These are phyloP conservation scores for Gorilla gorilla DNA, from an alignment of 2,113 vertebrate genomes.

Conservation along the genomic window DNA sequence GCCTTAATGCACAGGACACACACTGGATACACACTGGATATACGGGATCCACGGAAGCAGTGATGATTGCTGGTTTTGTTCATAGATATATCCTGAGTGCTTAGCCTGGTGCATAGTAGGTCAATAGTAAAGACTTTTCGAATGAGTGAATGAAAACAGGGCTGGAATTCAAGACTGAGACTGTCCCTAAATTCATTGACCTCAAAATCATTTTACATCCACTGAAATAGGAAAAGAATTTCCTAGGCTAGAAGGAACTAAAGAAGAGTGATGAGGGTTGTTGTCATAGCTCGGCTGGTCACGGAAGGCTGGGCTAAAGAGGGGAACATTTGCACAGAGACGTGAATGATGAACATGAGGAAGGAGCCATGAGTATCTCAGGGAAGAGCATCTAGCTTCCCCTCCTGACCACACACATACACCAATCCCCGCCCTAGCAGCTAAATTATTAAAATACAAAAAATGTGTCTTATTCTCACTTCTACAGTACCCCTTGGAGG, in stretches of 20 bases:
- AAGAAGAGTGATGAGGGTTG: not conserved
- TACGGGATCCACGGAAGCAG: not conserved
- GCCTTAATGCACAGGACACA: not conserved
- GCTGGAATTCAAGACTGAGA: not conserved
- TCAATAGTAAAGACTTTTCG: not conserved
- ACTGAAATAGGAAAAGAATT: slow-evolving; percentile 4
- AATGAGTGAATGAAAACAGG: not conserved
- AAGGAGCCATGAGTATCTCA: not conserved
- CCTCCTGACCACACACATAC: too few relatives aligned
- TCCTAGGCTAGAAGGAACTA: not conserved
- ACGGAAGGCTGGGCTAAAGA: not conserved
- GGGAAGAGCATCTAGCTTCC: not conserved
- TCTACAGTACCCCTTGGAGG: not conserved
- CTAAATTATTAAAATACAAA: not conserved
- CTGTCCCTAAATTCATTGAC: not conserved
- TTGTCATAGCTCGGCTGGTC: not conserved
- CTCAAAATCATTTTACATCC: not conserved
- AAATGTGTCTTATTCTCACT: not conserved
- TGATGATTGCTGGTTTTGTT: not conserved
- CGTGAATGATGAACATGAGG: not conserved
- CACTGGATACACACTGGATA: not conserved
- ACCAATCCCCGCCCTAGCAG: not conserved
- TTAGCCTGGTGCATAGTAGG: not conserved
- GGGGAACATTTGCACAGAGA: not conserved
- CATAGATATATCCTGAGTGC: not conserved